phyloP scores from a whole-genome alignment of 2,797 vertebrate species.

The Sebastes minor region DNA sequence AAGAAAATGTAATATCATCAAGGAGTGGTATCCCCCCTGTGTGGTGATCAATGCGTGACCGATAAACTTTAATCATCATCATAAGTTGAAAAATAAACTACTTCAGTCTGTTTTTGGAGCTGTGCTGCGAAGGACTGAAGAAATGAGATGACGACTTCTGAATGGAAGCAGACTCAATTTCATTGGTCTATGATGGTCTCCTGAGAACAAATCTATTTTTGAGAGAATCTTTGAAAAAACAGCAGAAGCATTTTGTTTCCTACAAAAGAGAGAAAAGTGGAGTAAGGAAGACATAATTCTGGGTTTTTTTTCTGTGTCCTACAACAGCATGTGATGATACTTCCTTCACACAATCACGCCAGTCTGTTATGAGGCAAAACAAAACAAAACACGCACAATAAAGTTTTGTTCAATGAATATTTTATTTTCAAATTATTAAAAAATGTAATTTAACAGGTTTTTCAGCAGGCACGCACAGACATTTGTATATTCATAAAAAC shows the following conservation, averaged over 20 bases:
- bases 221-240: not conserved
- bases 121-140: not conserved
- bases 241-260: not conserved
- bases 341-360: not conserved
- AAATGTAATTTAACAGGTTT: not conserved
- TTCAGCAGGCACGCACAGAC: not conserved
- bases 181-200: not conserved
- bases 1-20: not conserved
- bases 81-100: not conserved
- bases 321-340: not conserved
- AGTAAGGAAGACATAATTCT: not conserved
- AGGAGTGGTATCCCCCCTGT: not conserved
- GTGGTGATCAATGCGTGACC: not conserved
- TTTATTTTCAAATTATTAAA: conserved; percentile 13
- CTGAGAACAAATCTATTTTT: not conserved
- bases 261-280: not conserved
- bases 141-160: not conserved
- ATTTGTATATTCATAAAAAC: conserved; percentile 1
- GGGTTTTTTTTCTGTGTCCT: not conserved
- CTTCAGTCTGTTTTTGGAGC: not conserved
- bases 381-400: not conserved
- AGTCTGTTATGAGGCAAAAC: not conserved
- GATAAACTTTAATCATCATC: not conserved
- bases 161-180: not conserved
- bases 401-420: not conserved